Evolutionary conservation across 2,888 invertebrate species (phyloP).

Genomic region (Drosophila leonis): DNA sequence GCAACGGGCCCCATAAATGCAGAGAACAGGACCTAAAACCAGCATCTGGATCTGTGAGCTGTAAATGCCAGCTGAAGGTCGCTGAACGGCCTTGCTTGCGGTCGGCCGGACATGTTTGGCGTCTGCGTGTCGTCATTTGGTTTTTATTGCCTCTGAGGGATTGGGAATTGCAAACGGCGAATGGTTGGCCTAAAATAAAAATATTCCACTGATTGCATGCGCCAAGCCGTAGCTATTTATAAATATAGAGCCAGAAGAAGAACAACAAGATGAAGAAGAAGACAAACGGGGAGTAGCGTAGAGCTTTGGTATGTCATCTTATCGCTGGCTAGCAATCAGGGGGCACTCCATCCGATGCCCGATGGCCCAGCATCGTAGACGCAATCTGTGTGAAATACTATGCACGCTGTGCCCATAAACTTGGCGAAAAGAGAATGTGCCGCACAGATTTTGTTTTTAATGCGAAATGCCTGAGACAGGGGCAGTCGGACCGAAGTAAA

Average conservation of each 20-base stretch:
- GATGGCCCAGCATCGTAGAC: conserved; percentile 53
- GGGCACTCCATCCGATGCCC: conserved; percentile 20
- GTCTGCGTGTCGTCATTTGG: conserved; percentile 80
- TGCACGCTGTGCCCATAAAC: conserved; percentile 68
- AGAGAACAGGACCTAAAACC: conserved; percentile 32
- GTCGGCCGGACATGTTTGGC: conserved; percentile 69
- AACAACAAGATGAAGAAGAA: neutral
- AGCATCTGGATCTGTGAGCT: conserved; percentile 30
- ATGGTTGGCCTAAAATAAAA: conserved; percentile 22
- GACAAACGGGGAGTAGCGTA: conserved; percentile 47
- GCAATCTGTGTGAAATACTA: conserved; percentile 76
- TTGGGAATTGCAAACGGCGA: conserved; percentile 50
- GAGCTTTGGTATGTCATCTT: conserved; percentile 74
- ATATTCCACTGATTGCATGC: conserved; percentile 78
- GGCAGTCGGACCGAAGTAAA: conserved; percentile 24
- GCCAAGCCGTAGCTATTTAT: conserved; percentile 69
- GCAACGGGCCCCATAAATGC: conserved; percentile 35
- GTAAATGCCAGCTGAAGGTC: conserved; percentile 76
- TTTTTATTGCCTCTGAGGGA: conserved; percentile 66
- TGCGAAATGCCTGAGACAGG: conserved; percentile 58
- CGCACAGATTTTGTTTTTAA: conserved; percentile 65
- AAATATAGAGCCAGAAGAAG: conserved; percentile 61
- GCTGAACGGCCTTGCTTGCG: conserved; percentile 83
- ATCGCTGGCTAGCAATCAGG: conserved; percentile 71
- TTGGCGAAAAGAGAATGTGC: conserved; percentile 76